Evolutionary conservation across 2,888 invertebrate genomes (phyloP).

Genomic region (Pseudococcus longispinus): DNA sequence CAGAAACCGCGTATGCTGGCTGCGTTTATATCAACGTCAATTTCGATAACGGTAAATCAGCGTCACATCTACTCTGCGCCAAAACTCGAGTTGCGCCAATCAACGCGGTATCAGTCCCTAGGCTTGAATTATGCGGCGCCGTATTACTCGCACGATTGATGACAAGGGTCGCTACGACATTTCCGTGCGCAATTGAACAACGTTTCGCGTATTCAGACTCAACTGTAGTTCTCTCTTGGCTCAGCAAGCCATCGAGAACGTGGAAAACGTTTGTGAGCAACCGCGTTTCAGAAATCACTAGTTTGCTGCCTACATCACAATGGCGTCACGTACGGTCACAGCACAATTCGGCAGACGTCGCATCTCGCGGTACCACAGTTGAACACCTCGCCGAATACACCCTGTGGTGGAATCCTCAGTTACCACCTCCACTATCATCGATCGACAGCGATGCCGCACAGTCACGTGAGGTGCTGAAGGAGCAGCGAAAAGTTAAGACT

Average conservation of each 20-base stretch:
- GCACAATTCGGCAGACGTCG: constrained; percentile 31
- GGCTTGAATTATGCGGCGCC: background rate
- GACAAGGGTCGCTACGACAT: background rate
- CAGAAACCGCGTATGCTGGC: background rate
- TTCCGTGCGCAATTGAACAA: background rate
- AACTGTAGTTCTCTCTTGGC: constrained; percentile 39
- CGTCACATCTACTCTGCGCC: background rate
- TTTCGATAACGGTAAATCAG: background rate
- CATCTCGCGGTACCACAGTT: background rate
- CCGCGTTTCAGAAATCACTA: constrained; percentile 59
- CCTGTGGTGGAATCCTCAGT: background rate
- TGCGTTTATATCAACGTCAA: background rate
- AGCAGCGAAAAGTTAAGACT: background rate
- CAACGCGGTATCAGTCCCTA: background rate
- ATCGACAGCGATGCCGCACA: background rate
- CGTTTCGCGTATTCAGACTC: constrained; percentile 46
- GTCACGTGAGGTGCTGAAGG: background rate
- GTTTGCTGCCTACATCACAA: background rate
- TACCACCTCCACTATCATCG: background rate
- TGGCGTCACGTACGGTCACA: background rate
- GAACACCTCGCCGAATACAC: background rate
- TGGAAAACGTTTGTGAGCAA: constrained; percentile 60
- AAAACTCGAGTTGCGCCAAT: constrained; percentile 15
- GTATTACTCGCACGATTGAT: background rate
- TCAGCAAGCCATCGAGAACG: constrained; percentile 54